Percentiles rank a stretch among this genome's conserved stretches.
Conservation (phyloP, 2,797 vertebrate genomes). For the Anguilla anguilla region DNA sequence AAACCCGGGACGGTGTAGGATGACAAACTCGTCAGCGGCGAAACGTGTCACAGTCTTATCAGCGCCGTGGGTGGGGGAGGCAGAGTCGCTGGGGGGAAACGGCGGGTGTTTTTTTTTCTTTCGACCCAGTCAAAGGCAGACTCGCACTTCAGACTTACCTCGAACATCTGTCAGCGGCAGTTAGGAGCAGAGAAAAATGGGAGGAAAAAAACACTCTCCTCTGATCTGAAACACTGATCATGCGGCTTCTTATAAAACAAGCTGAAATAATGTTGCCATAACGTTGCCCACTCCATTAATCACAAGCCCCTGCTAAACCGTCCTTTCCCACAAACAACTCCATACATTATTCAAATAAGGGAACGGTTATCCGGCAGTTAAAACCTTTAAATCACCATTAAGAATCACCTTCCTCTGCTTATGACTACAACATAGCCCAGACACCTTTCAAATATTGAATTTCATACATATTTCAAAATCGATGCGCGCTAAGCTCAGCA, state of each 20-base stretch:
- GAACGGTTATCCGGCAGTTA: constrained; percentile 16
- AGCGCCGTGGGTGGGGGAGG: constrained; percentile 16
- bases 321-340: constrained; percentile 13
- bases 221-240: constrained; percentile 10
- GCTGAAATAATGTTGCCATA: constrained; percentile 7
- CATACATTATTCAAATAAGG: constrained; percentile 20
- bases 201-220: background rate
- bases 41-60: constrained; percentile 10
- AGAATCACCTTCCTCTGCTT: background rate
- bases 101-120: background rate
- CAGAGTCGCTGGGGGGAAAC: constrained; percentile 4
- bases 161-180: constrained; percentile 10
- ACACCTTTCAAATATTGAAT: constrained; percentile 14
- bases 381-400: constrained; percentile 17
- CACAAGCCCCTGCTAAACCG: constrained; percentile 16
- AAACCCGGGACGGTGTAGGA: constrained; percentile 22
- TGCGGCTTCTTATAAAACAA: constrained; percentile 19
- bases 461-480: constrained; percentile 4
- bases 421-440: background rate
- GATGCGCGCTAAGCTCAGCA: background rate
- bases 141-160: constrained; percentile 11
- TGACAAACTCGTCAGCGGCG: constrained; percentile 17
- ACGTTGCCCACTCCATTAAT: constrained; percentile 15
- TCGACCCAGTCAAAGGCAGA: background rate
- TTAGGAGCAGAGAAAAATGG: background rate